Conservation (phyloP, 1,140 invertebrate genomes). For the Ladona fulva region DNA sequence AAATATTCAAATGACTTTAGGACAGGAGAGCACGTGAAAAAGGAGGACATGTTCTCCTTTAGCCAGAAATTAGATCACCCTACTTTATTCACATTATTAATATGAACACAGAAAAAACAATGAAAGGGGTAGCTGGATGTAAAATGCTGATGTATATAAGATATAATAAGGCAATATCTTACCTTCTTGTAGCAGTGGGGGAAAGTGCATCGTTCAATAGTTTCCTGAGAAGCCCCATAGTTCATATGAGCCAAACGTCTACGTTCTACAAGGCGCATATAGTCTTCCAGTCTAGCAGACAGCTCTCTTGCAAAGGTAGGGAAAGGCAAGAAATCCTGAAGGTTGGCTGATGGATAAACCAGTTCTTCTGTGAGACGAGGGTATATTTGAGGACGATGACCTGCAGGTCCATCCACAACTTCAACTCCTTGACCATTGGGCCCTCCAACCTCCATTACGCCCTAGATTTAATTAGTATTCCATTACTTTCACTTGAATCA, state of each 20-base stretch:
- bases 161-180: conserved; percentile 22
- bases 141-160: too few relatives aligned
- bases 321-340: conserved; percentile 45
- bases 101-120: conserved; percentile 13
- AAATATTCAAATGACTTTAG: too few relatives aligned
- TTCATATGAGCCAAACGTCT: conserved; percentile 44
- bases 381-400: conserved; percentile 23
- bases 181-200: conserved; percentile 76
- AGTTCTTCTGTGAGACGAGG: conserved; percentile 31
- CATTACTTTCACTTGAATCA: too few relatives aligned
- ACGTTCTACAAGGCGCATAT: conserved; percentile 47
- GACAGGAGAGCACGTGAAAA: too few relatives aligned
- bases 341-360: conserved; percentile 41
- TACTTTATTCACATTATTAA: too few relatives aligned
- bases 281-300: conserved; percentile 38
- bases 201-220: conserved; percentile 76
- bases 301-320: conserved; percentile 42
- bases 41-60: too few relatives aligned
- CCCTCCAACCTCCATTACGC: too few relatives aligned
- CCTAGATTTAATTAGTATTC: too few relatives aligned
- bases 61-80: too few relatives aligned
- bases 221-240: conserved; percentile 59
- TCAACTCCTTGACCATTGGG: background rate
- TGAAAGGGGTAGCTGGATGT: too few relatives aligned
- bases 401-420: background rate